Base-by-base conservation (phyloP, 2,888 invertebrate species). In the Amphipyra tragopoginis region DNA sequence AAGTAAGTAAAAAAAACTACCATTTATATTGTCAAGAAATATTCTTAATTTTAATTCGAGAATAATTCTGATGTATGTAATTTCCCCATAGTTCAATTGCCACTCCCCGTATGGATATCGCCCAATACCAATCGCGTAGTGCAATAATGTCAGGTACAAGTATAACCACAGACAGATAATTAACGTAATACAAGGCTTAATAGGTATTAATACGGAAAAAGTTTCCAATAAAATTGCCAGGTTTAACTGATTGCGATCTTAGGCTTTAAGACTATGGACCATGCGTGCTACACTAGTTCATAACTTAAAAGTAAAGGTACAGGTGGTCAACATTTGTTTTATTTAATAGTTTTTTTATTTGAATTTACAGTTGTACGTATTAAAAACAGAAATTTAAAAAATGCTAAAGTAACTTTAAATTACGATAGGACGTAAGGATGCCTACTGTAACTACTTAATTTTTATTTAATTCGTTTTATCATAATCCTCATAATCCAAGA, bases 141-240 rank as follows among this genome's bases (percentile, higher is more conserved):
- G 8, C 13, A n/a, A 29, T 67, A 47, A 65, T 57, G 57, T 65
- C 21, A 39, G 10, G n/a, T 21, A 6, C 48, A 39, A 8, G 14
- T 65, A 43, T 26, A 52, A 44, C 39, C 40, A 33, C 21, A 53
- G 13, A 49, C 29, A 51, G 59, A 58, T 53, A 36, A 54, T 72
- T 59, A 59, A 34, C 52, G 49, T 42, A 47, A 39, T 39, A 15
- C 33, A 52, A 49, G 38, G 47, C 39, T 65, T 33, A 68, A 65
- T 38, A 21, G 38, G n/a, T 48, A 71, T 67, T 40, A 52, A 44
- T 36, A 53, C 72, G 40, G 72, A 56, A 65, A 69, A 72, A 57
- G 7, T 53, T 21, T 11, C 29, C 40, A 49, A 58, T 72, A 49
- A 53, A 65, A 54, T 40, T 50, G 38, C 45, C 29, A 42, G 59